Base-by-base conservation (phyloP, 2,113 vertebrate genomes). In the Alethe diademata region DNA sequence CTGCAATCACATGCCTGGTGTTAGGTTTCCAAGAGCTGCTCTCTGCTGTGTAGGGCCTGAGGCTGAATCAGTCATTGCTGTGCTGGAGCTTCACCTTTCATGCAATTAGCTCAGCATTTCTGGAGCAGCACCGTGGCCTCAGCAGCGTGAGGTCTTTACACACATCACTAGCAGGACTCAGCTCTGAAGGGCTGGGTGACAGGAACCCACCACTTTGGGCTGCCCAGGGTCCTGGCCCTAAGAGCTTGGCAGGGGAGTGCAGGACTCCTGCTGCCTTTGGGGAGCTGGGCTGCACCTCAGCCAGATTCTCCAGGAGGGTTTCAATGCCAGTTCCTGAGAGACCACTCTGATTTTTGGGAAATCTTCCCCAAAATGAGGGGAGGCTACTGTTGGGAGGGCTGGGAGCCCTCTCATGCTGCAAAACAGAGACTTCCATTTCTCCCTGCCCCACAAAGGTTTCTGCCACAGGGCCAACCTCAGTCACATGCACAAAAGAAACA, bases 61-160 rank as follows among this genome's bases (percentile, higher is more conserved):
- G 66, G 74, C 84, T 53, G 74, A 91, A 95, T 94, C 94, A 78
- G 75, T 88, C 13, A 0, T 33, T 54, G 66, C 42, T 33, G 10
- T 40, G 24, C 45, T 69, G 61, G 23, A 90, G 66, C 31, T 86
- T 93, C 87, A 87, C 85, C 81, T 88, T 87, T 88, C 38, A 17
- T 47, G 51, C 78, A 88, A 93, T 92, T 87, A 94, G 81, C 47
- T 79, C 62, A 47, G n/a, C 48, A 11, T 54, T 90, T 70, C 87
- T 80, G 85, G 47, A 92, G 66, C 66, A 85, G 62, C 54, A 76
- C 1, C 0, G 8, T 25, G 50, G 74, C 78, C 70, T 58, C 12
- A 3, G 23, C 45, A 58, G 66, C 4, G 0, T 71, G 85, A 73
- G 33, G 50, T 43, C 89, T 62, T 91, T 72, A 50, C 50, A 75